Conservation (phyloP, 2,888 invertebrate genomes). For the Agrochola lychnidis region DNA sequence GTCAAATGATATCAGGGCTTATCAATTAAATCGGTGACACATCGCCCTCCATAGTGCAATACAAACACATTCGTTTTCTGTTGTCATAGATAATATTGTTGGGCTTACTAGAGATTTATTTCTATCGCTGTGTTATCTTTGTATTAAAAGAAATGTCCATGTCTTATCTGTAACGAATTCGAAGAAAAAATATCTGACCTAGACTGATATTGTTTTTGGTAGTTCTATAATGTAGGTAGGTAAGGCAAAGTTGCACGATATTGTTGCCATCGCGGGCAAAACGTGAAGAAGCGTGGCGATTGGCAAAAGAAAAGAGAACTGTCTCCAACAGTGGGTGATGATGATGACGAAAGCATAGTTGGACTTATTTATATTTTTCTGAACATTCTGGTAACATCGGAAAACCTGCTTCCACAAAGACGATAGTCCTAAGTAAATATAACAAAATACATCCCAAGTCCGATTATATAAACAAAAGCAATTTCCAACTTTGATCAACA, state of each 20-base stretch:
- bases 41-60: slow-evolving; percentile 46
- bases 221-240: neutral
- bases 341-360: neutral
- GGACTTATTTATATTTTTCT: neutral
- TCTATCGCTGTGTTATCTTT: slow-evolving; percentile 28
- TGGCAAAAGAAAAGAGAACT: neutral
- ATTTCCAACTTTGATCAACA: slow-evolving; percentile 49
- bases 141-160: slow-evolving; percentile 13
- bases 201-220: neutral
- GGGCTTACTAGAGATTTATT: slow-evolving; percentile 32
- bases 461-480: slow-evolving; percentile 31
- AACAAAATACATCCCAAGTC: neutral
- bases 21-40: slow-evolving; percentile 60
- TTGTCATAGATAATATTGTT: slow-evolving; percentile 61
- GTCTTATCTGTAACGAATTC: slow-evolving; percentile 27
- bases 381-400: neutral
- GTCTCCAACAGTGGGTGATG: neutral
- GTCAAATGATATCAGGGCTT: slow-evolving; percentile 69
- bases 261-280: neutral
- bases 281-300: neutral
- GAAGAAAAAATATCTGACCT: slow-evolving; percentile 10
- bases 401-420: neutral
- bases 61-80: slow-evolving; percentile 57
- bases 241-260: neutral
- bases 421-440: neutral